Percentiles rank a stretch among this genome's conserved stretches.
Evolutionary conservation across 2,888 invertebrate species (phyloP).

Genomic region (Aethes cnicana): DNA sequence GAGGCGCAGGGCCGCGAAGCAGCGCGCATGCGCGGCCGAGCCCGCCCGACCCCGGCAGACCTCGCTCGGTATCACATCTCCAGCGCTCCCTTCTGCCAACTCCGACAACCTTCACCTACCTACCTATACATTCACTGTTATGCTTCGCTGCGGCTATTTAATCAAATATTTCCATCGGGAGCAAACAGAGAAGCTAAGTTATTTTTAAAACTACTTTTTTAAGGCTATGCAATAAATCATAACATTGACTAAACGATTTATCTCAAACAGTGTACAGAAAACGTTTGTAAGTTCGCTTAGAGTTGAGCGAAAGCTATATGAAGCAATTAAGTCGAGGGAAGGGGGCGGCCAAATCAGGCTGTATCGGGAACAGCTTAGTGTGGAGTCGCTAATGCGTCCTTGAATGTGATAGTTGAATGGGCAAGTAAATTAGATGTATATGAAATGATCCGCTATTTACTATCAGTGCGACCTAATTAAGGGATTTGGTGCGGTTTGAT

Average conservation of each 20-base stretch:
- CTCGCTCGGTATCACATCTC: slow-evolving; percentile 35
- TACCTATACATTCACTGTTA: background rate
- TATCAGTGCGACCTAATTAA: no score
- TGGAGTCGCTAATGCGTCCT: background rate
- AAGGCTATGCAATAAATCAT: no score
- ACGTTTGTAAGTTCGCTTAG: no score
- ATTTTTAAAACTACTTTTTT: no score
- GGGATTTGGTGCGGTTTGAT: no score
- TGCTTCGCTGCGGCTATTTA: background rate
- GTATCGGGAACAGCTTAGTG: slow-evolving; percentile 39
- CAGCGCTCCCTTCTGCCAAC: slow-evolving; percentile 5
- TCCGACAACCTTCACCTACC: slow-evolving; percentile 1
- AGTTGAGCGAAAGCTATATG: no score
- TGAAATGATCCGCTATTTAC: background rate
- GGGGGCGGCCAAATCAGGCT: slow-evolving; percentile 45
- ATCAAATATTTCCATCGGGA: background rate
- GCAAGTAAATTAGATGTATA: background rate
- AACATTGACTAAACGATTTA: no score
- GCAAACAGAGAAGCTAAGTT: no score
- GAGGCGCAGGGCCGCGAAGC: slow-evolving; percentile 57
- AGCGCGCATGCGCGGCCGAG: slow-evolving; percentile 42
- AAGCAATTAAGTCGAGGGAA: slow-evolving; percentile 45
- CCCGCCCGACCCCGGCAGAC: slow-evolving; percentile 51
- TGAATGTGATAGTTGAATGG: slow-evolving; percentile 1
- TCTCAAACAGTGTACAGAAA: no score